Base-by-base conservation (phyloP, 2,113 vertebrate species). In the Eptesicus fuscus region DNA sequence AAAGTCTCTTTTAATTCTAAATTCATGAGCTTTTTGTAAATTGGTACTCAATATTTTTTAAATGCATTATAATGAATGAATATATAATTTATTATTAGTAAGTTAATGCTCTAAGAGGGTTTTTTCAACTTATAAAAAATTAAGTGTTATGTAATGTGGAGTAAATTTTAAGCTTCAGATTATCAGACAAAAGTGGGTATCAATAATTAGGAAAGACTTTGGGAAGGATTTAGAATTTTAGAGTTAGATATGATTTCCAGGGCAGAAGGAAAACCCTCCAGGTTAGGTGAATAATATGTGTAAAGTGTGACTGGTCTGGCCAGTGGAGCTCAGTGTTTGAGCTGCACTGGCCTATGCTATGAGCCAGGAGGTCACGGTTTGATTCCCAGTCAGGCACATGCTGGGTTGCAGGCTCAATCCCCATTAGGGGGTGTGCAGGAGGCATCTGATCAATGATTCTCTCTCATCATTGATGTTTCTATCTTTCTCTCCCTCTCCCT, bases 61-160 rank as follows among this genome's bases (percentile, higher is more conserved):
- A 82, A 44, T 17, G 13, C 73, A 91, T 74, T 84, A 88, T 16
- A 74, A 28, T 14, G 2, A 83, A 51, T 12, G 11, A 53, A 83
- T 47, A 77, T 40, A 71, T 40, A 80, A 86, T 47, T 82, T 56
- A 56, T 56, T 51, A 93, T 47, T 89, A 88, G 74, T 67, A 91
- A 88, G 78, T 78, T 53, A 87, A 51, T 47, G 4, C 4, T 85
- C 49, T 78, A 51, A 59, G 17, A 69, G 11, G 4, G 20, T 61
- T n/a, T 93, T 94, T 84, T 88, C 14, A 87, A 61, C 16, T 61
- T 76, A 80, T 4, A 35, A 83, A 94, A 93, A 56, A 79, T 23
- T 83, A 59, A 94, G 49, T 40, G 25, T 10, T 76, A 40, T 51
- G 23, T 37, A 83, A 87, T 3, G 11, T 65, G 32, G 40, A 42